A percentile compares a stretch with the other conserved stretches of the same genome.
Evolutionary conservation across 2,888 invertebrate genomes (phyloP).

Genomic region (Carabus problematicus): DNA sequence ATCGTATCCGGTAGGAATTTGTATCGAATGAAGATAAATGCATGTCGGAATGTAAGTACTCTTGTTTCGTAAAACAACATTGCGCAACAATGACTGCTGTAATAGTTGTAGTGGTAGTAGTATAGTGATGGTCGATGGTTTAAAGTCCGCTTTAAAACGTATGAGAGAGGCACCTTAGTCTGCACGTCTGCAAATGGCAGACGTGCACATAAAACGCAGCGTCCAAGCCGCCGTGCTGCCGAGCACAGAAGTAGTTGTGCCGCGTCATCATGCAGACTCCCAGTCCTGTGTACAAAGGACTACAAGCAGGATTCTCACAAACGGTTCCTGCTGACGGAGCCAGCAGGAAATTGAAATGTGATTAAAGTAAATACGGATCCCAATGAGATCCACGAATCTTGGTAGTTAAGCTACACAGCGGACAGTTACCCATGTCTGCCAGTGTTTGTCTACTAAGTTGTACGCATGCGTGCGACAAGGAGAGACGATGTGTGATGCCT

Average conservation of each 20-base stretch:
- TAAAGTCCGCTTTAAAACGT: no score
- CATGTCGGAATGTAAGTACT: no score
- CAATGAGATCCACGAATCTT: constrained; percentile 39
- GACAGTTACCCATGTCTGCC: neutral
- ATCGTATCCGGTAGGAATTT: no score
- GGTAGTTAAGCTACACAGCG: constrained; percentile 25
- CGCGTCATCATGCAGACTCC: constrained; percentile 29
- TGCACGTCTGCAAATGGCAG: no score
- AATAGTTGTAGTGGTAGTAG: no score
- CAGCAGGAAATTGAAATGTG: constrained; percentile 41
- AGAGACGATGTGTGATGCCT: constrained; percentile 14
- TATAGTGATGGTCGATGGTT: no score
- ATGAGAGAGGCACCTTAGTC: no score
- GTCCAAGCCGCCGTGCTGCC: neutral
- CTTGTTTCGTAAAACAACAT: no score
- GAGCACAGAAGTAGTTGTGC: neutral
- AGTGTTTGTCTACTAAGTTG: neutral
- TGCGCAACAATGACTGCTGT: no score
- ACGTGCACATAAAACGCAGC: neutral
- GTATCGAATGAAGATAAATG: no score
- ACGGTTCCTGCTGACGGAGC: constrained; percentile 35
- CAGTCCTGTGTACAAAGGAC: constrained; percentile 37
- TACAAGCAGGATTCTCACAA: constrained; percentile 22
- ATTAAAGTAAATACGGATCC: constrained; percentile 41
- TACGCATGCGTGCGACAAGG: constrained; percentile 2